Evolutionary conservation across 2,797 vertebrate species (phyloP).

Genomic region (Parambassis ranga): DNA sequence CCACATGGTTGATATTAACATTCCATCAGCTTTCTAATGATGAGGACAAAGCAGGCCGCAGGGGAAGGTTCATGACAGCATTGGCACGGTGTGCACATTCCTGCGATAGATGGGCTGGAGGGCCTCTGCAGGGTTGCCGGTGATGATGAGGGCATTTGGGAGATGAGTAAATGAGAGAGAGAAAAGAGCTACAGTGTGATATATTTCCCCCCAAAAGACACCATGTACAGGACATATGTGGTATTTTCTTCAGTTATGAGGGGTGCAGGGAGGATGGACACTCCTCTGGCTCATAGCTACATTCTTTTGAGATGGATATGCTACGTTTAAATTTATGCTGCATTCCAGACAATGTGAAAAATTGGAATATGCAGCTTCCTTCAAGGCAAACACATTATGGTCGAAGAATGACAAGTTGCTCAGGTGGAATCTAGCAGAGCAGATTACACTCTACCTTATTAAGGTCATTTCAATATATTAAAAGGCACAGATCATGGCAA

Average conservation of each 20-base stretch:
- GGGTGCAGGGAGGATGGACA: conserved; percentile 20
- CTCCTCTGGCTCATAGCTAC: conserved; percentile 17
- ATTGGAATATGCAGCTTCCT: background rate
- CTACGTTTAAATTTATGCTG: conserved; percentile 1
- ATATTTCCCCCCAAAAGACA: conserved; percentile 1
- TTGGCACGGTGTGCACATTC: conserved; percentile 70
- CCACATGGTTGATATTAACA: conserved; percentile 83
- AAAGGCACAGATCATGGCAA: too few relatives aligned
- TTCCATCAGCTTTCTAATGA: conserved; percentile 75
- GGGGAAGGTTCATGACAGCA: conserved; percentile 63
- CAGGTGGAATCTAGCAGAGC: conserved; percentile 12
- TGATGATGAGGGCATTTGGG: background rate
- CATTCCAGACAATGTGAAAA: conserved; percentile 27
- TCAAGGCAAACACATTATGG: background rate
- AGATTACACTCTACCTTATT: too few relatives aligned
- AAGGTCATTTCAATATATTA: too few relatives aligned
- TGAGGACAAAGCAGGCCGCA: conserved; percentile 57
- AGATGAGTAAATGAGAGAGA: conserved; percentile 8
- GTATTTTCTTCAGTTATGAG: conserved; percentile 31
- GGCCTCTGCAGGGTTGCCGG: conserved; percentile 37
- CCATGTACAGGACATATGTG: conserved; percentile 23
- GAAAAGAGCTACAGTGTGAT: background rate
- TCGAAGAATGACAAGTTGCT: background rate
- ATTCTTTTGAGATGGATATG: conserved; percentile 33
- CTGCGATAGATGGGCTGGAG: conserved; percentile 53